Base-by-base conservation (phyloP, 2,797 vertebrate species). In the Megaceryle alcyon region DNA sequence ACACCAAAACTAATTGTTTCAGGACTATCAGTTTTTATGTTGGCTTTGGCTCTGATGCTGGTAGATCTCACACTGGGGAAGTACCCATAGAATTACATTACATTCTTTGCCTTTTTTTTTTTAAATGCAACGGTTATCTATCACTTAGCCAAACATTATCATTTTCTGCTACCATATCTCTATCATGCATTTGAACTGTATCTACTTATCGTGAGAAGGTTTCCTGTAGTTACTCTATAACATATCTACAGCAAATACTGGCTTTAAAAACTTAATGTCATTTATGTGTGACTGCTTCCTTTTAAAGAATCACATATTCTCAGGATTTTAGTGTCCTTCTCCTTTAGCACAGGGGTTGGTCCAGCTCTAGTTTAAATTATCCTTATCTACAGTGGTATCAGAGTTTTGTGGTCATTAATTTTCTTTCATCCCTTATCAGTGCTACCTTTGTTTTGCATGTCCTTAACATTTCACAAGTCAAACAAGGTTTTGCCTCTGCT, bases 381-480 rank as follows among this genome's bases (percentile, higher is more conserved):
- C 41, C 57, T 94, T 94, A 87, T 94, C 86, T 91, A 39, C 83
- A 90, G 7, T 41, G 73, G 17, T 97, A 87, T 96, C 94, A 84
- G 73, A 86, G 81, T 70, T 94, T 93, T 91, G 85, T 49, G 16
- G 76, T 90, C 91, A 96, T 96, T 92, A 87, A 93, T 96, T 96
- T 87, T 97, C 86, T 92, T 96, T 97, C 79, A 88, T 88, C 37
- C 60, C 48, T 96, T 96, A 96, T 94, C 97, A 91, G 54, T 48
- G 72, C 71, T 92, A 70, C 92, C 59, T 88, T 96, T 97, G 78
- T 93, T 96, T 96, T 87, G 57, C 71, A 71, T 48, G 46, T 64
- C 76, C 64, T 77, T 90, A 93, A 93, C 43, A 91, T 79, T 95
- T 96, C 61, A 63, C 68, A 91, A 54, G 44, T 94, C 92, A 96